Conservation (phyloP, 1,140 invertebrate species). For the Saccostrea echinata region DNA sequence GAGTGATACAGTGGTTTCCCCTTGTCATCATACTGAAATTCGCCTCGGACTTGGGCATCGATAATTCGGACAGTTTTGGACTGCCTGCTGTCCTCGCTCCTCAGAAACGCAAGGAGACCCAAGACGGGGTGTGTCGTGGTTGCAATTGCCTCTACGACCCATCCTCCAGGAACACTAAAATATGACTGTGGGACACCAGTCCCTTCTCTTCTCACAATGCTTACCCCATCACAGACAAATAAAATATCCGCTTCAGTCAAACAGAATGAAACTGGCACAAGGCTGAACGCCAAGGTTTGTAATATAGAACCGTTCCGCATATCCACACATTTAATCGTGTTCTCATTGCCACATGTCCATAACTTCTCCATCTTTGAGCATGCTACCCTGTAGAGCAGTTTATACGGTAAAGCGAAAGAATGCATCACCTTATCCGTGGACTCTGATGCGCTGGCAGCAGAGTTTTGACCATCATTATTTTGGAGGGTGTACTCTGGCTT, state of each 20-base stretch:
- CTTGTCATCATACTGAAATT: constrained; percentile 23
- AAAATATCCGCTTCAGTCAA: not conserved
- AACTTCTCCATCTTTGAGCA: not conserved
- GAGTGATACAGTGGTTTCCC: not conserved
- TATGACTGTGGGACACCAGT: not conserved
- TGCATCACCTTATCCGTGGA: not conserved
- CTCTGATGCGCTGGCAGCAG: not conserved
- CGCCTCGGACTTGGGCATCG: not conserved
- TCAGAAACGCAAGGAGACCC: not conserved
- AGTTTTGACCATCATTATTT: not conserved
- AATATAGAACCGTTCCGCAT: not conserved
- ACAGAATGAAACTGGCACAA: not conserved
- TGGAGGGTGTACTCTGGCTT: not conserved
- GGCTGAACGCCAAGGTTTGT: not conserved
- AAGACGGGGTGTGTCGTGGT: not conserved
- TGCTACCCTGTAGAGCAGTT: not conserved
- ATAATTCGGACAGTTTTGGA: not conserved
- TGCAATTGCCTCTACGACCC: not conserved
- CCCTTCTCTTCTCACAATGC: not conserved
- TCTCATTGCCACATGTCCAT: not conserved
- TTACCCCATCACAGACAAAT: not conserved
- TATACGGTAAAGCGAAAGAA: not conserved
- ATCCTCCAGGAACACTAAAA: not conserved
- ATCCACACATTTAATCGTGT: not conserved
- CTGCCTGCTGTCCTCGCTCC: constrained; percentile 2